Base-by-base conservation (phyloP, 1,140 invertebrate genomes). In the Tribolium madens region DNA sequence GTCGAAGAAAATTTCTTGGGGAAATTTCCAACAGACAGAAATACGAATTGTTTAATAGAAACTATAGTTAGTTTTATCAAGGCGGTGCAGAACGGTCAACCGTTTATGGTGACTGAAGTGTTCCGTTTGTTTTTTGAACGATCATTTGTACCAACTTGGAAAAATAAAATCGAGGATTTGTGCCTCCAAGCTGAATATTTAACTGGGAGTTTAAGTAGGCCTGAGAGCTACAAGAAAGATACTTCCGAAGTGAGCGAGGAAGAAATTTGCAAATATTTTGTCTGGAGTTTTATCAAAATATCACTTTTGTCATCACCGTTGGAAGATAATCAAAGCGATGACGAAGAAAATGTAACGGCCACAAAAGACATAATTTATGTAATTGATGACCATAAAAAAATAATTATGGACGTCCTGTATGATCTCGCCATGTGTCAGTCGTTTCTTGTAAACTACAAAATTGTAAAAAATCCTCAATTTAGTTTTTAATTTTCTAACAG, bases 381-480 rank as follows among this genome's bases (percentile, higher is more conserved):
- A 42, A 18, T 78, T n/a, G 77, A 81, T 73, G 53, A 76, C 5
- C 68, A 84, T 31, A 77, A 75, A 17, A 73, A 76, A 12, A 82
- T 78, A 50, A 31, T 87, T 15, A 70, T 80, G 13, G 77, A 83
- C 48, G 46, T 86, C 31, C 70, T 84, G 12, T 80, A 85, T 70
- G 79, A 80, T 46, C 70, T 84, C 50, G 73, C 79, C 60, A 31
- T 87, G 14, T 81, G 81, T 3, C 52, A 60, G 33, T 71, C 74
- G n/a, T 79, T 78, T 85, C 84, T 52, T 69, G 73, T 10, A 76
- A 83, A 87, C 81, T 87, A 86, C 73, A 85, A 83, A 83, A 85
- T 80, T 21, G 84, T 85, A 75, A 83, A 82, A 81, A 31, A 9
- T 36, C 47, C 15, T 64, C 17, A 73, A 17, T 10, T 60, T 60